Conservation (phyloP, 2,113 vertebrate genomes). For the Nasalis larvatus region DNA sequence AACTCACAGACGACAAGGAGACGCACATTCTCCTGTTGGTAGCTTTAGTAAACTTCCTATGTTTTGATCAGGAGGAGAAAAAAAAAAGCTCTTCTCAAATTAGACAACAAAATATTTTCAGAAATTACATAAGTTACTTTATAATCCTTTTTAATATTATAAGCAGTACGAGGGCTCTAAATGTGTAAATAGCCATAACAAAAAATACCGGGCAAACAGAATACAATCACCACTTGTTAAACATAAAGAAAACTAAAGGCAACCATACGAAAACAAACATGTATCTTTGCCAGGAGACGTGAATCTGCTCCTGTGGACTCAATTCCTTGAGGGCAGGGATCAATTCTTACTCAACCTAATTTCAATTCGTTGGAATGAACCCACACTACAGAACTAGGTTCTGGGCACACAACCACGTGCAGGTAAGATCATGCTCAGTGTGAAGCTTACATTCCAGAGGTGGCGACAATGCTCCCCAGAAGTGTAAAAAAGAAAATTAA, state of each 20-base stretch:
- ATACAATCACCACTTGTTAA: not conserved
- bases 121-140: not conserved
- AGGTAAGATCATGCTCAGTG: not conserved
- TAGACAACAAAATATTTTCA: not conserved
- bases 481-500: not conserved
- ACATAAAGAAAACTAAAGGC: not conserved
- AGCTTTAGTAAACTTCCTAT: not conserved
- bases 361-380: not conserved
- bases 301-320: not conserved
- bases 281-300: not conserved
- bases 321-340: not conserved
- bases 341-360: not conserved
- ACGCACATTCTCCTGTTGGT: accelerated
- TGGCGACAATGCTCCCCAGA: not conserved
- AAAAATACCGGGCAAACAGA: not conserved
- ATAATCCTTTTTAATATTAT: not conserved
- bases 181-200: not conserved
- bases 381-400: not conserved
- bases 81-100: not conserved
- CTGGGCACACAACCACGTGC: not conserved
- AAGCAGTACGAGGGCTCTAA: not conserved
- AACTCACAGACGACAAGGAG: not conserved
- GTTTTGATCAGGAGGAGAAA: not conserved
- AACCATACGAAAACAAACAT: not conserved
- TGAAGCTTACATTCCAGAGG: not conserved